Base-by-base conservation (phyloP, 2,888 invertebrate species). In the Crocallis elinguaria region DNA sequence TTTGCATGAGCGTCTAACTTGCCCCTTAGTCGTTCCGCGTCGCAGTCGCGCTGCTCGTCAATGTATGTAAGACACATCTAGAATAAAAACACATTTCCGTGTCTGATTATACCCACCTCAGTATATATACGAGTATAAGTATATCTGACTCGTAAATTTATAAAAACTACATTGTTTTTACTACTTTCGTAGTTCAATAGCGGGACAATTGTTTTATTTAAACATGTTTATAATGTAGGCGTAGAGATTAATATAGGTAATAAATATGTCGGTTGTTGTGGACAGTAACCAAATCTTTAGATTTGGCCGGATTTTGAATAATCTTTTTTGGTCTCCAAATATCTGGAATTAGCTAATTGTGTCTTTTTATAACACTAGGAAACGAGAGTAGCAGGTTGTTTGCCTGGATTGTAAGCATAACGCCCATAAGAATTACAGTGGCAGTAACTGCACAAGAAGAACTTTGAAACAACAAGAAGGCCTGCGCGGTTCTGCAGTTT, bases 81-180 rank as follows among this genome's bases (percentile, higher is more conserved):
- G n/a, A 21, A 16, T 14, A 16, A 39, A 39, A n/a, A 39, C 39
- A 11, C 39, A 33, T 56, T 56, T 56, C 56, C 59, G 42, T 32
- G 32, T 49, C 37, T 33, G 56, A 59, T 55, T 19, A 19, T 19
- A 19, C 19, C n/a, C n/a, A n/a, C n/a, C n/a, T n/a, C n/a, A n/a
- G n/a, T n/a, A n/a, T n/a, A n/a, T n/a, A n/a, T n/a, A n/a, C n/a
- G n/a, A 19, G 6, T 53, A 55, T 49, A 52, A 39, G 37, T 49
- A 23, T 41, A 38, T 39, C 49, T 44, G 35, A 11, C 9, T 29
- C 11, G 29, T 41, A n/a, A 41, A 29, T n/a, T 9, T 7, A 8
- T 29, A n/a, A 41, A 29, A 41, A 29, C 8, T 29, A 39, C 29
- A 36, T 19, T 19, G 36, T 29, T 39, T 39, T 23, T 23, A 13